phyloP scores from a whole-genome alignment of 2,888 invertebrate species.

The Melanargia galathea region DNA sequence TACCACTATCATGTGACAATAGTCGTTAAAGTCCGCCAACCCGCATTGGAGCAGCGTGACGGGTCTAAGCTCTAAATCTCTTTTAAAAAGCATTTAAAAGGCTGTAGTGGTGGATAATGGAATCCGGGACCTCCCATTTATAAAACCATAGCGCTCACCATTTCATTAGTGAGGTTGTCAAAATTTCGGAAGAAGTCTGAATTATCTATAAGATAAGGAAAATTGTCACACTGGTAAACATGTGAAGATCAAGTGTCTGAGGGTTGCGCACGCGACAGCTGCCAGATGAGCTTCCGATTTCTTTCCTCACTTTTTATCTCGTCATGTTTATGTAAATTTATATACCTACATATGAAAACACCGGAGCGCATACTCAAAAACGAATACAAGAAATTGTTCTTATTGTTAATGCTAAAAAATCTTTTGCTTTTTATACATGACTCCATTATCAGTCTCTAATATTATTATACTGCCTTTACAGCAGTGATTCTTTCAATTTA shows the following conservation, averaged over 20 bases:
- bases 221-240: neutral
- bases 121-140: too few relatives aligned
- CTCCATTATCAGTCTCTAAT: too few relatives aligned
- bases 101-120: too few relatives aligned
- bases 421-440: too few relatives aligned
- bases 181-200: neutral
- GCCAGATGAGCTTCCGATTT: conserved; percentile 45
- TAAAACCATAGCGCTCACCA: too few relatives aligned
- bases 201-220: conserved; percentile 1
- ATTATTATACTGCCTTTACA: neutral
- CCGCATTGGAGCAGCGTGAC: too few relatives aligned
- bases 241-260: conserved; percentile 42
- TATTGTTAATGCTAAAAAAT: too few relatives aligned
- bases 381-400: neutral
- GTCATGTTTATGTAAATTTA: conserved; percentile 7
- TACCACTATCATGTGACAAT: too few relatives aligned
- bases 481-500: neutral
- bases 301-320: conserved; percentile 34
- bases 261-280: conserved; percentile 46
- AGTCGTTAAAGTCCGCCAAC: too few relatives aligned
- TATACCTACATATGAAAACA: conserved; percentile 5
- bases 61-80: too few relatives aligned
- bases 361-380: neutral
- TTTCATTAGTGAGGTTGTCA: too few relatives aligned
- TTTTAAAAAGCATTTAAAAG: too few relatives aligned